Evolutionary conservation across 2,113 vertebrate species (phyloP).

Genomic region (Nothocercus julius): DNA sequence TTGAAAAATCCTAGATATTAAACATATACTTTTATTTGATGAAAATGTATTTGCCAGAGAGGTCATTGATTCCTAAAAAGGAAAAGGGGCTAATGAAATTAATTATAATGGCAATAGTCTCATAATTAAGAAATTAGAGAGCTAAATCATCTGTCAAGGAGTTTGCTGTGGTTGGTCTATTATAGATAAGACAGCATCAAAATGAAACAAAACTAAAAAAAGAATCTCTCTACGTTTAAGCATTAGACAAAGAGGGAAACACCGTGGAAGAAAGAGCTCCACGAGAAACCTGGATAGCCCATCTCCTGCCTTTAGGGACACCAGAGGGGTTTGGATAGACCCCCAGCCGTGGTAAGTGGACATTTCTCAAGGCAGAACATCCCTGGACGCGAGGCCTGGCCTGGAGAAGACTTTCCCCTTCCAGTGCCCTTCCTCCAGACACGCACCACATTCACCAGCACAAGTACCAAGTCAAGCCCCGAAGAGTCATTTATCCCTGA

Average conservation of each 20-base stretch:
- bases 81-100: background rate
- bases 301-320: background rate
- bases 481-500: background rate
- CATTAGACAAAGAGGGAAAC: background rate
- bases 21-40: background rate
- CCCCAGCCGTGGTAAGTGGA: background rate
- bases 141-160: background rate
- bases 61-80: background rate
- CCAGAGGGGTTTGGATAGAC: accelerated
- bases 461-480: background rate
- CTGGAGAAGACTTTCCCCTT: background rate
- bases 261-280: background rate
- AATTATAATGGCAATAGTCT: background rate
- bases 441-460: accelerated
- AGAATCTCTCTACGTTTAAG: background rate
- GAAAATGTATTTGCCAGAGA: background rate
- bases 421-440: background rate
- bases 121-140: no score
- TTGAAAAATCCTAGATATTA: background rate
- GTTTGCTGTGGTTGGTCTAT: background rate
- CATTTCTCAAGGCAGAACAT: background rate
- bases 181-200: background rate
- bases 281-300: background rate
- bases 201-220: background rate
- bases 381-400: background rate